A percentile compares a stretch with the other conserved stretches of the same genome.
These are phyloP conservation scores for Cercopithecus hamlyni DNA, from an alignment of 2,797 vertebrate genomes.

Conservation along the genomic window DNA sequence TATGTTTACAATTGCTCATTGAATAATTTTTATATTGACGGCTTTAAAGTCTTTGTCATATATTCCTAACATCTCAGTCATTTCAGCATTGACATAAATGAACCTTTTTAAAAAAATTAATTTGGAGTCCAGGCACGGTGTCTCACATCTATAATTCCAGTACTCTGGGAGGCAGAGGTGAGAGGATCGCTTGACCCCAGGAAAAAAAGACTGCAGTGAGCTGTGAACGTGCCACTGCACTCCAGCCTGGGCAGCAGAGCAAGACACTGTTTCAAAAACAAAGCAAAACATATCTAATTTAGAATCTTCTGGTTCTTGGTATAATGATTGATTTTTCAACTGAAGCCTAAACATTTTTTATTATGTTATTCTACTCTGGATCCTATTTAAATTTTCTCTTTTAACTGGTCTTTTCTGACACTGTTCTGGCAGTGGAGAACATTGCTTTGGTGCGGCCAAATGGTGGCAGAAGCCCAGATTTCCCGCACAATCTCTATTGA, in stretches of 20 bases:
- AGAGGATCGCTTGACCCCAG: fast-evolving
- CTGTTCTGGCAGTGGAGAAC: background rate
- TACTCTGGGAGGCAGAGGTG: background rate
- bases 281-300: background rate
- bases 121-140: background rate
- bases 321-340: background rate
- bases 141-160: background rate
- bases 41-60: background rate
- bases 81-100: background rate
- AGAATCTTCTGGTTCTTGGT: background rate
- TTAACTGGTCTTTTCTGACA: background rate
- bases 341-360: background rate
- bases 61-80: background rate
- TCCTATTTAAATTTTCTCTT: background rate
- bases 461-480: background rate
- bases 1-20: background rate
- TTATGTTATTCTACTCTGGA: background rate
- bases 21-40: background rate
- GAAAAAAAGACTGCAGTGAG: background rate
- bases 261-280: background rate
- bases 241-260: background rate
- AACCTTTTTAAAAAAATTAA: background rate
- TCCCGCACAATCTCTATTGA: background rate
- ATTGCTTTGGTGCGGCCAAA: background rate
- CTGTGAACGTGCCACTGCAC: background rate